These are phyloP conservation scores for Eutrigla gurnardus DNA, from an alignment of 2,797 vertebrate species.

Conservation along the genomic window DNA sequence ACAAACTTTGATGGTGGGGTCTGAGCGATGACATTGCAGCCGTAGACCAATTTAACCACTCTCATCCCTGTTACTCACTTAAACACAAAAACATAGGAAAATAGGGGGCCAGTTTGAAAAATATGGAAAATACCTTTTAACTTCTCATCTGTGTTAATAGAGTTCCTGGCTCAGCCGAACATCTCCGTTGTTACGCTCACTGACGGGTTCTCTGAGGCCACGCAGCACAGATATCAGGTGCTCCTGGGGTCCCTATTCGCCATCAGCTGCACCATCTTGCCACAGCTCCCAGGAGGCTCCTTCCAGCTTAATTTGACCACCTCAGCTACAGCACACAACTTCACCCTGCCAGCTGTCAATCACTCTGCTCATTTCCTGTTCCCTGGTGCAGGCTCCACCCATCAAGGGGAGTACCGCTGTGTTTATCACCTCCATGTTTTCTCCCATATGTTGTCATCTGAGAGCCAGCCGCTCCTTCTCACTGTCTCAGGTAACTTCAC, in stretches of 20 bases:
- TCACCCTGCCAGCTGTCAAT: conserved; percentile 13
- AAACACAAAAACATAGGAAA: background rate
- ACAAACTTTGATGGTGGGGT: background rate
- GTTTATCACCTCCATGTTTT: conserved; percentile 6
- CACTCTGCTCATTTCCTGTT: conserved; percentile 9
- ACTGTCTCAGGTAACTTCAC: background rate
- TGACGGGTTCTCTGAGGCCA: background rate
- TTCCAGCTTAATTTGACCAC: background rate
- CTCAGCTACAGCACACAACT: background rate
- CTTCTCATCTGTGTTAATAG: background rate
- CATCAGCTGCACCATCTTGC: background rate
- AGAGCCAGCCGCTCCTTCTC: background rate
- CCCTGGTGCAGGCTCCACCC: background rate
- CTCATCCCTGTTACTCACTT: background rate
- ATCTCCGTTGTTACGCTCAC: background rate
- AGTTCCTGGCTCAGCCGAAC: background rate
- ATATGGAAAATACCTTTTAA: background rate
- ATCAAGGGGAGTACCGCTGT: conserved; percentile 9
- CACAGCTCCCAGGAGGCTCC: conserved; percentile 12
- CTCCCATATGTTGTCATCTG: background rate
- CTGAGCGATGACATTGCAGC: too few relatives aligned
- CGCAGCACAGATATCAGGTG: background rate
- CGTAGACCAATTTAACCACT: too few relatives aligned
- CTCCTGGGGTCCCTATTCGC: background rate
- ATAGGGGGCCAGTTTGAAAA: background rate